Base-by-base conservation (phyloP, 1,140 invertebrate species). In the Pachypsylla venusta region DNA sequence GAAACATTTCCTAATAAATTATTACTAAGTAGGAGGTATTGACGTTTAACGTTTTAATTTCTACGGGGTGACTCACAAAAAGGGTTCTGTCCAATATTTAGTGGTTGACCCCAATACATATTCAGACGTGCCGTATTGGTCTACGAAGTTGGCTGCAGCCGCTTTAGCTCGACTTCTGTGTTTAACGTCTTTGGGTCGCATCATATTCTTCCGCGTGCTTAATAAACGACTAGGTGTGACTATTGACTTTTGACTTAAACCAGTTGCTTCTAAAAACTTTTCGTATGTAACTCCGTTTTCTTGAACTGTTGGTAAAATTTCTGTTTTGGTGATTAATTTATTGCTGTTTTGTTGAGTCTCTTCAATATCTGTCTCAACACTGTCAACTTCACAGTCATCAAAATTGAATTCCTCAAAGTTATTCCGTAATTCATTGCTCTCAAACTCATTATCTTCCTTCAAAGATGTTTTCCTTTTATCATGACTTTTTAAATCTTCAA, bases 321-420 rank as follows among this genome's bases (percentile, higher is more conserved):
- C 54, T 14, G 19, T 30, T 25, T 39, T 28, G 14, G 25, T 28
- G 4, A n/a, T 26, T 13, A 5, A 16, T 22, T n/a, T 20, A 20
- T 42, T 14, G 25, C 54, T 27, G 12, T 60, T 53, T 13, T 42
- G 22, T 2, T 53, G 40, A 30, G 53, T 28, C 24, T 60, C 19
- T 53, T 61, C 20, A 57, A 71, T 75, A 54, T 79, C 77, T 16
- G 75, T 74, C 59, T 76, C 61, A 14, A 65, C 62, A 16, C 60
- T 78, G 4, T 78, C 81, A 19, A 85, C 75, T 67, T 85, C 82
- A 64, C 80, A 79, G 56, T 85, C 83, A 63, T 86, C 84, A 60
- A 87, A 73, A 67, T 84, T 84, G 66, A 86, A 87, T 64, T 87
- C 84, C 65, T 87, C 84, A 64, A 87, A 87, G 70, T 85, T 85